These are phyloP conservation scores for Holothuria leucospilota DNA, from an alignment of 53 echinoderm and acorn worm genomes.

Conservation along the genomic window DNA sequence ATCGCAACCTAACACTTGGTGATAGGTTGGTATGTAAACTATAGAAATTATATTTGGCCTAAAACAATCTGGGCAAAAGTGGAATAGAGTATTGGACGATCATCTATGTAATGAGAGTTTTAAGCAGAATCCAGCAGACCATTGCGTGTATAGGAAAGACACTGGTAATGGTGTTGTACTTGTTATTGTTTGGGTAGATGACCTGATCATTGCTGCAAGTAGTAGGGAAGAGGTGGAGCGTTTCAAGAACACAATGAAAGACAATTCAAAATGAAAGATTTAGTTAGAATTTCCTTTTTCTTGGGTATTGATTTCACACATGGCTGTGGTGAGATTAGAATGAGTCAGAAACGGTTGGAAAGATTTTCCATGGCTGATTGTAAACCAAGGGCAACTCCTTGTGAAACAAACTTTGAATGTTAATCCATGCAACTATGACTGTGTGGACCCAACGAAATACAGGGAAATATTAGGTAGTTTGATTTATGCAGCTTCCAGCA, in stretches of 20 bases:
- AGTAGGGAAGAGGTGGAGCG: background rate
- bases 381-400: constrained; percentile 49
- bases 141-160: constrained; percentile 49
- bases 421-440: too few species aligned
- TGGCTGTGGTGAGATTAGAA: background rate
- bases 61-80: constrained; percentile 53
- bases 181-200: constrained; percentile 65
- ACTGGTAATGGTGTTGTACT: background rate
- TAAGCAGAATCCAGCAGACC: constrained; percentile 29
- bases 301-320: background rate
- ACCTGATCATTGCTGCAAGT: constrained; percentile 56
- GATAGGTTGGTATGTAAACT: constrained; percentile 2
- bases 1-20: background rate
- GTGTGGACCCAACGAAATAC: too few species aligned
- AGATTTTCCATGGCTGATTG: constrained; percentile 42
- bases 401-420: background rate
- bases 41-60: constrained; percentile 53
- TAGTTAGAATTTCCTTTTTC: background rate
- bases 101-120: constrained; percentile 43
- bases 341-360: background rate
- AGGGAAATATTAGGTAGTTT: too few species aligned
- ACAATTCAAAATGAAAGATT: constrained; percentile 51
- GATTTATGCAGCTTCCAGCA: too few species aligned
- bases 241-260: constrained; percentile 49
- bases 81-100: constrained; percentile 46